phyloP scores from a whole-genome alignment of 2,888 invertebrate species.

The Helleia helle region DNA sequence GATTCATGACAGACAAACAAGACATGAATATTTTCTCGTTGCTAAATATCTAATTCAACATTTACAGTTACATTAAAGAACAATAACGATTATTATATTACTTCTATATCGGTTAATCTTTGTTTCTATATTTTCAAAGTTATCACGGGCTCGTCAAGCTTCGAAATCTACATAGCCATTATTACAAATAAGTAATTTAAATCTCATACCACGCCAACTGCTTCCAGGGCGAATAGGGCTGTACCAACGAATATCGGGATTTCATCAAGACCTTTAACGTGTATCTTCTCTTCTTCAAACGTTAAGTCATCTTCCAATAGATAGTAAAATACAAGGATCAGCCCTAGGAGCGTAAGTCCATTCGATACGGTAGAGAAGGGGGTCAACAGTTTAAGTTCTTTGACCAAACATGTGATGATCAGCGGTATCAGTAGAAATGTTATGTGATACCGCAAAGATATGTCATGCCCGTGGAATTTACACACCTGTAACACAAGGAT shows the following conservation, averaged over 20 bases:
- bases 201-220: slow-evolving; percentile 80
- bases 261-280: slow-evolving; percentile 57
- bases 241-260: slow-evolving; percentile 90
- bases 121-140: no score
- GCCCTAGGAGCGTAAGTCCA: slow-evolving; percentile 78
- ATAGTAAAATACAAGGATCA: slow-evolving; percentile 82
- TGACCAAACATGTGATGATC: slow-evolving; percentile 76
- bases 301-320: slow-evolving; percentile 77
- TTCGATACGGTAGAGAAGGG: slow-evolving; percentile 88
- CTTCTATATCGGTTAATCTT: no score
- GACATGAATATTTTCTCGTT: no score
- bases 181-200: not conserved
- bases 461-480: slow-evolving; percentile 43
- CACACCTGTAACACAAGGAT: slow-evolving; percentile 49
- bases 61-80: no score
- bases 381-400: slow-evolving; percentile 83
- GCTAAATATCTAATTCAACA: no score
- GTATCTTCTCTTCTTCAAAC: slow-evolving; percentile 54
- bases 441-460: slow-evolving; percentile 71
- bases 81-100: no score
- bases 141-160: no score
- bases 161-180: no score
- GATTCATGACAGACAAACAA: no score
- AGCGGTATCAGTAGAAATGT: slow-evolving; percentile 74
- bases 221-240: slow-evolving; percentile 89